Base-by-base conservation (phyloP, 1,140 invertebrate species). In the Sycophila sp. region DNA sequence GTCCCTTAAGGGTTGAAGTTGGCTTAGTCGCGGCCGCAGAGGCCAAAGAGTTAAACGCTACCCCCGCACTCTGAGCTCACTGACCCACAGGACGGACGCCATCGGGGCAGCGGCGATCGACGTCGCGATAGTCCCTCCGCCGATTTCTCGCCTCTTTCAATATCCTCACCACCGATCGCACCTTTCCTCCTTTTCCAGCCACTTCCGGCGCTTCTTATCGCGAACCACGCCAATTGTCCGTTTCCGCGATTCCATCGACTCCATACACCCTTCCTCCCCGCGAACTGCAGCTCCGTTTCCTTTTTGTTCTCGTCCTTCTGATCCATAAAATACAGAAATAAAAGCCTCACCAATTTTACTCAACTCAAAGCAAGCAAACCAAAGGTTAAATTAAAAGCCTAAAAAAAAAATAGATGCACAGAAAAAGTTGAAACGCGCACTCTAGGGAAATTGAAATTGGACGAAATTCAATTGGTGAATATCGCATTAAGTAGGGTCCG, bases 171-270 rank as follows among this genome's bases (percentile, higher is more conserved):
- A 22, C 6, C 19, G 7, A 47, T 47, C 42, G 7, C 42, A 47
- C 49, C 28, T 53, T 15, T 15, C 15, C 42, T 47, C 13, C 26
- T n/a, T n/a, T n/a, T n/a, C n/a, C n/a, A n/a, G n/a, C n/a, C n/a
- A n/a, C n/a, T n/a, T n/a, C n/a, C n/a, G n/a, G n/a, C n/a, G n/a
- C n/a, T n/a, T n/a, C n/a, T 64, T 51, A 64, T 64, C 62, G n/a
- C n/a, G 2, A n/a, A n/a, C n/a, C n/a, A 11, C 24, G 15, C 51
- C 26, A 55, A 51, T 51, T 55, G 63, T 55, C 63, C 63, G 49
- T 55, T 64, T 40, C 34, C 63, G 26, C 51, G 63, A 66, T 66
- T 34, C 45, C 63, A 13, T 49, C 60, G 42, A 36, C 36, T 49
- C 22, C 19, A 1, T 17, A 10, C 2, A 34, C 24, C n/a, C 19